phyloP scores from a whole-genome alignment of 2,888 invertebrate genomes.

The Ophraella communa region DNA sequence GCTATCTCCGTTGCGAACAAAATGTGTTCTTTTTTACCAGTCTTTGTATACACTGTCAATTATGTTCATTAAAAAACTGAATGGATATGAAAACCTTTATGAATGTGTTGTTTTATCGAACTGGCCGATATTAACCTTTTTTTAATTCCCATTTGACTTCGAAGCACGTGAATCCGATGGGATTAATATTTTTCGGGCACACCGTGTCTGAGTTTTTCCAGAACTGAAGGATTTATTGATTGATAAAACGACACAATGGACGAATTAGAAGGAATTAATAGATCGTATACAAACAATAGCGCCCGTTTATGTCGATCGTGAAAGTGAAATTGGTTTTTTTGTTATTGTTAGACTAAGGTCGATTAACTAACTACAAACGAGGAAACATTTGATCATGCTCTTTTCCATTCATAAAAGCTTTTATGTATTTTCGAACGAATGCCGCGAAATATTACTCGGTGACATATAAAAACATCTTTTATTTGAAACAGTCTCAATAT shows the following conservation, averaged over 20 bases:
- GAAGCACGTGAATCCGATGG: neutral
- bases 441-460: too few relatives aligned
- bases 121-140: neutral
- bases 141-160: neutral
- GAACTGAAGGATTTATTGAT: slow-evolving; percentile 13
- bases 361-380: slow-evolving; percentile 9
- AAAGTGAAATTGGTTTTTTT: slow-evolving; percentile 22
- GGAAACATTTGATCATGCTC: neutral
- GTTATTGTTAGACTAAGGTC: neutral
- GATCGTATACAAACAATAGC: slow-evolving; percentile 19
- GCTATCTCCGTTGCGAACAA: too few relatives aligned
- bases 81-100: too few relatives aligned
- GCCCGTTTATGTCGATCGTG: slow-evolving; percentile 22
- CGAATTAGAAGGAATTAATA: slow-evolving; percentile 20
- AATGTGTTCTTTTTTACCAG: too few relatives aligned
- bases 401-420: neutral
- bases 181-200: neutral
- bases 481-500: too few relatives aligned
- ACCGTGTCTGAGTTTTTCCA: neutral
- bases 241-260: neutral
- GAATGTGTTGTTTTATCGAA: too few relatives aligned
- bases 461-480: too few relatives aligned
- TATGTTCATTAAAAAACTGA: neutral
- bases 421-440: neutral
- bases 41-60: too few relatives aligned